These are phyloP conservation scores for Campoplex nolae DNA, from an alignment of 2,888 invertebrate species.

Conservation along the genomic window DNA sequence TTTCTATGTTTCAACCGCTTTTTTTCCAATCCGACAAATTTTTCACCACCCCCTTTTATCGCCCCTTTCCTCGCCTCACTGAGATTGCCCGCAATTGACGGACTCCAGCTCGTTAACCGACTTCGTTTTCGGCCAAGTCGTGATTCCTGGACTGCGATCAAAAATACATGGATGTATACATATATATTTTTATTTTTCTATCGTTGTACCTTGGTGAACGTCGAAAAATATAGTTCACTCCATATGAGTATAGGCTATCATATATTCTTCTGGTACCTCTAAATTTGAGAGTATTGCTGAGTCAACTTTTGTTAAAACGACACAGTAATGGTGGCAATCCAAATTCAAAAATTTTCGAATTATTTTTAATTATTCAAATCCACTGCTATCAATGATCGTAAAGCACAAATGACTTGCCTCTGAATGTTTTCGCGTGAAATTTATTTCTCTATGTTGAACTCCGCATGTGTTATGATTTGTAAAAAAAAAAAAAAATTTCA, in stretches of 20 bases:
- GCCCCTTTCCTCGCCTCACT: slow-evolving; percentile 8
- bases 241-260: not conserved
- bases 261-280: not conserved
- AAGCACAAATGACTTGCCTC: no score
- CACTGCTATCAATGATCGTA: no score
- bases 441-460: no score
- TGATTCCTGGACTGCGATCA: not conserved
- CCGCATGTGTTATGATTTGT: no score
- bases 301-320: not conserved
- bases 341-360: not conserved
- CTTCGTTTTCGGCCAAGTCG: not conserved
- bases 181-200: not conserved
- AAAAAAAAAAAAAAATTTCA: no score
- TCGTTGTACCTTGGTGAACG: not conserved
- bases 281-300: not conserved
- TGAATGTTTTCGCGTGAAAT: no score
- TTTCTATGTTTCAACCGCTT: slow-evolving; percentile 22
- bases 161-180: not conserved
- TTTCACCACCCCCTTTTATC: not conserved
- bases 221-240: not conserved
- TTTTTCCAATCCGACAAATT: slow-evolving; percentile 75
- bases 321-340: not conserved
- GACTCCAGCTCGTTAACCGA: slow-evolving; percentile 8
- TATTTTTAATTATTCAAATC: not conserved
- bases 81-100: slow-evolving; percentile 75